Percentiles rank a stretch among this genome's conserved stretches.
These are phyloP conservation scores for Hofmannophila pseudospretella DNA, from an alignment of 2,888 invertebrate species.

Conservation along the genomic window DNA sequence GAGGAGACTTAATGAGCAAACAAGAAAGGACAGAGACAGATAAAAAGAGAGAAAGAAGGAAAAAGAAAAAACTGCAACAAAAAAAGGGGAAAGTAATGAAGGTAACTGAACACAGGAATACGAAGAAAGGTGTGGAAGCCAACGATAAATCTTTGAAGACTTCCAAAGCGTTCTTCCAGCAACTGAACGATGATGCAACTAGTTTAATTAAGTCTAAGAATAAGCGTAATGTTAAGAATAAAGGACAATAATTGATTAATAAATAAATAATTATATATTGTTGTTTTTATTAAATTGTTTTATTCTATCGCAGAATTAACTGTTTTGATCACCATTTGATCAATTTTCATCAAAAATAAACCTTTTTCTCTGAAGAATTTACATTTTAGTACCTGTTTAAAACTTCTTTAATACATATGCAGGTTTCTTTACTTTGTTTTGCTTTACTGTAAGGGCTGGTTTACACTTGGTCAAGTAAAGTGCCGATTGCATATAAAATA, in stretches of 20 bases:
- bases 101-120: constrained; percentile 70
- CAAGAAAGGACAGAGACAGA: constrained; percentile 91
- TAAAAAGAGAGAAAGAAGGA: constrained; percentile 91
- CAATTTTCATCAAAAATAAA: too few species aligned
- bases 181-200: constrained; percentile 85
- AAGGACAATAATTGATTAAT: constrained; percentile 26
- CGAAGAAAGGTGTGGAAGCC: constrained; percentile 78
- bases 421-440: too few species aligned
- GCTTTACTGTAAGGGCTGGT: too few species aligned
- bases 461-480: too few species aligned
- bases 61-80: constrained; percentile 88
- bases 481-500: too few species aligned
- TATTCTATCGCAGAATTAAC: too few species aligned
- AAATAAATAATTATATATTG: not conserved
- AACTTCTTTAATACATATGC: too few species aligned
- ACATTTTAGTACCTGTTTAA: too few species aligned
- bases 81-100: constrained; percentile 60
- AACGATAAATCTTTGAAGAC: constrained; percentile 80
- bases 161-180: constrained; percentile 89
- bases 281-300: not conserved
- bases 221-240: constrained; percentile 47
- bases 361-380: too few species aligned
- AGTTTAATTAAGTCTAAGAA: constrained; percentile 53
- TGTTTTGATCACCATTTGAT: too few species aligned
- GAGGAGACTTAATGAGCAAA: constrained; percentile 81